Evolutionary conservation across 2,888 invertebrate species (phyloP).

Genomic region (Epinotia brunnichana): DNA sequence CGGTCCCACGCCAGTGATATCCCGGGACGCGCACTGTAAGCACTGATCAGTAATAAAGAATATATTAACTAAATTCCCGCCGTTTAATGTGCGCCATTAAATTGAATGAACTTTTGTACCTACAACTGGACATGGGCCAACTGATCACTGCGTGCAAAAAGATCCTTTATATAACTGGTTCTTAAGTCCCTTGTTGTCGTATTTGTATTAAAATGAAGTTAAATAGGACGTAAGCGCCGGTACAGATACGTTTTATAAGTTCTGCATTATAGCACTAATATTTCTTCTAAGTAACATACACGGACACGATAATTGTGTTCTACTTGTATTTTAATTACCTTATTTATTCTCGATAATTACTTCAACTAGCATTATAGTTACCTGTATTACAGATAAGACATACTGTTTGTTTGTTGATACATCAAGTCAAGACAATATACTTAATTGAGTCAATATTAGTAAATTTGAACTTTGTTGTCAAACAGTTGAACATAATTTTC

Average conservation of each 20-base stretch:
- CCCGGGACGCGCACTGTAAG: too few species aligned
- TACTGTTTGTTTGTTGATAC: constrained; percentile 31
- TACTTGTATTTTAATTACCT: constrained; percentile 79
- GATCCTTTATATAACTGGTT: constrained; percentile 3
- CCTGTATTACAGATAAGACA: not conserved
- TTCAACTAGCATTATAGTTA: constrained; percentile 14
- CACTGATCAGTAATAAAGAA: too few species aligned
- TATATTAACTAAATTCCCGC: too few species aligned
- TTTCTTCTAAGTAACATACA: constrained; percentile 28
- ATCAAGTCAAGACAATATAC: not conserved
- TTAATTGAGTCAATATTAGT: not conserved
- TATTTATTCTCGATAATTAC: constrained; percentile 41
- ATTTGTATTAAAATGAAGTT: not conserved
- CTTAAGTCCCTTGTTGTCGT: not conserved
- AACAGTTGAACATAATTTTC: too few species aligned
- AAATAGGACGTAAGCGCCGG: not conserved
- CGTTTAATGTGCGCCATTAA: too few species aligned
- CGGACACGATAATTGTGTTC: constrained; percentile 56
- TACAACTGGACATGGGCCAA: too few species aligned
- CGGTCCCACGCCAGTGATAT: too few species aligned
- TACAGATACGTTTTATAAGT: constrained; percentile 2
- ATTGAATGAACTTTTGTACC: too few species aligned
- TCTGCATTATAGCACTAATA: constrained; percentile 10
- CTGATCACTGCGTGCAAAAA: too few species aligned
- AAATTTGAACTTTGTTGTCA: too few species aligned